Conservation (phyloP, 2,888 invertebrate genomes). For the Sipha maydis region DNA sequence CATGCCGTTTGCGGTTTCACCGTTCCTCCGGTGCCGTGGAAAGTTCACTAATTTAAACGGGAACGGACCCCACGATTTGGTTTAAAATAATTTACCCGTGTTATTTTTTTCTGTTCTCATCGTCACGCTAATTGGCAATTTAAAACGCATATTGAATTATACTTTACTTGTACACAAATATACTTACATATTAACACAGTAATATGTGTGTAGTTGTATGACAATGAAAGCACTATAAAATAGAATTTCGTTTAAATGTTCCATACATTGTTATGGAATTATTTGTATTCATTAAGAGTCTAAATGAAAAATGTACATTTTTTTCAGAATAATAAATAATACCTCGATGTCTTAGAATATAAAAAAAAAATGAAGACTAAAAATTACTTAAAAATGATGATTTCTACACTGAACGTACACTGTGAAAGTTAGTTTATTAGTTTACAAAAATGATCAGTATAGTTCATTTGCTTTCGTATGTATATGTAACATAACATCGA, state of each 20-base stretch:
- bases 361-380: neutral
- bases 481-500: neutral
- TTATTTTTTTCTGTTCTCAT: constrained; percentile 1
- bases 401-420: no score
- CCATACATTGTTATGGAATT: constrained; percentile 7
- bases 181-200: neutral
- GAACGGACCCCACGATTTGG: constrained; percentile 45
- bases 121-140: constrained; percentile 47
- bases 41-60: constrained; percentile 56
- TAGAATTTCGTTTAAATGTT: constrained; percentile 28
- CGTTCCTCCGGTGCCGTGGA: constrained; percentile 12
- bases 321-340: neutral
- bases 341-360: neutral
- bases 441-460: no score
- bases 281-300: neutral
- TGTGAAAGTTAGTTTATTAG: neutral
- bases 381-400: neutral
- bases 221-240: neutral
- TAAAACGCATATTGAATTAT: constrained; percentile 39
- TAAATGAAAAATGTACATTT: no score
- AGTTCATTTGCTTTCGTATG: neutral
- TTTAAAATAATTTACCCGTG: constrained; percentile 54
- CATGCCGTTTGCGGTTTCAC: constrained; percentile 41
- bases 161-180: neutral
- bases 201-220: neutral